Evolutionary conservation across 2,797 vertebrate genomes (phyloP).

Genomic region (Cichlasoma orientale): DNA sequence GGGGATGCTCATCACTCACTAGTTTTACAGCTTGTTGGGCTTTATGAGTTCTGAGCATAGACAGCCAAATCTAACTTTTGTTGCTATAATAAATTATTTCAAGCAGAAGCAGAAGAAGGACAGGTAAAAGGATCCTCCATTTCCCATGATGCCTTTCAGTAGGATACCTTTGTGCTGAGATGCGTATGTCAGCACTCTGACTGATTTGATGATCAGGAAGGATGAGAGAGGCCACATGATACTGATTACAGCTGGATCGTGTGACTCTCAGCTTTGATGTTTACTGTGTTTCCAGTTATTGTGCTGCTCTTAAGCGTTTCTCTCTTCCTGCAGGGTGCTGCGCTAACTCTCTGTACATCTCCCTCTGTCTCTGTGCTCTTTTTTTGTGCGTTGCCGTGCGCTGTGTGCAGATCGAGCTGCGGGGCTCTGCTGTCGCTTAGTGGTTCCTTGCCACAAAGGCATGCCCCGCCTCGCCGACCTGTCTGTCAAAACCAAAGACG

Average conservation of each 20-base stretch:
- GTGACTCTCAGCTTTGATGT: neutral
- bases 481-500: conserved; percentile 99
- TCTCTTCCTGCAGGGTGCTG: conserved; percentile 3
- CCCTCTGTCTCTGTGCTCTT: conserved; percentile 32
- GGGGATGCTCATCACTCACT: no score
- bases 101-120: no score
- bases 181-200: neutral
- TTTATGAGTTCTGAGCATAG: neutral
- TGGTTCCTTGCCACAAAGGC: conserved; percentile 97
- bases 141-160: neutral
- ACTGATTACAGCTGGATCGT: conserved; percentile 11
- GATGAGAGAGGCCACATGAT: conserved; percentile 4
- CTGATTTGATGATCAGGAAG: conserved; percentile 12
- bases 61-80: neutral
- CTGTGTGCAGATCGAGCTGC: conserved; percentile 89
- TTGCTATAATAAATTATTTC: no score
- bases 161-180: neutral
- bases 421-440: conserved; percentile 97
- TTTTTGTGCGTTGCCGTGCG: conserved; percentile 35
- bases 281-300: neutral
- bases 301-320: neutral
- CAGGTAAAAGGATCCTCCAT: no score
- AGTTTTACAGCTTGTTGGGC: neutral
- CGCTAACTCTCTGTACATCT: conserved; percentile 37
- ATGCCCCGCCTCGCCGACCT: conserved; percentile 98